phyloP scores from a whole-genome alignment of 2,797 vertebrate species.

The Dendrocincla fuliginosa region DNA sequence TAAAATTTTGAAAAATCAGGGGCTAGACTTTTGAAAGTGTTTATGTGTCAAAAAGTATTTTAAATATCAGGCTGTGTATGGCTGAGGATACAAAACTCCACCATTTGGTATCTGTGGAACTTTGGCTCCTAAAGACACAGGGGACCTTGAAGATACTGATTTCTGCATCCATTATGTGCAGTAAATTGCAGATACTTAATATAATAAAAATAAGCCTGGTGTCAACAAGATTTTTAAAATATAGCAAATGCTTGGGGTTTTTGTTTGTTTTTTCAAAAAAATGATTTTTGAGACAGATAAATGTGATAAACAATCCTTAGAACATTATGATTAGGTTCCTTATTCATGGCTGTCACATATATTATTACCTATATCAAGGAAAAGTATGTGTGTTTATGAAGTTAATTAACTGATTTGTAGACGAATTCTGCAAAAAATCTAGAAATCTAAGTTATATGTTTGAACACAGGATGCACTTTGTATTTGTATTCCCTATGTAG shows the following conservation, averaged over 20 bases:
- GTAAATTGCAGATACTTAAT: background rate
- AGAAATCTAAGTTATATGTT: background rate
- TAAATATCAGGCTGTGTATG: background rate
- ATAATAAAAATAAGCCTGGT: background rate
- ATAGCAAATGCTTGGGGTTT: fast-evolving
- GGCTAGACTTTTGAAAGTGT: background rate
- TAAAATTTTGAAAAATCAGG: background rate
- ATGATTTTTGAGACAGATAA: background rate
- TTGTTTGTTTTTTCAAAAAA: background rate
- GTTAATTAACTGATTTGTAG: background rate
- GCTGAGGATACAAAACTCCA: background rate
- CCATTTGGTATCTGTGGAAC: background rate
- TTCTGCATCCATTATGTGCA: background rate
- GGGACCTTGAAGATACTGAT: background rate
- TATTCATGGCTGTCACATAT: background rate
- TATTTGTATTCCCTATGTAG: background rate
- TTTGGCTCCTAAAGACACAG: background rate
- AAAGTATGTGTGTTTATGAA: background rate
- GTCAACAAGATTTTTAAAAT: background rate
- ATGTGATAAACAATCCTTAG: background rate
- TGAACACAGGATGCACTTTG: background rate
- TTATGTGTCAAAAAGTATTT: background rate
- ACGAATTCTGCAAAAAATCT: background rate
- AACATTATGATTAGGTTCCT: background rate
- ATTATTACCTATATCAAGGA: background rate